Percentiles rank a stretch among this genome's conserved stretches.
phyloP scores from a whole-genome alignment of 2,797 vertebrate genomes.

The Anniella stebbinsi region DNA sequence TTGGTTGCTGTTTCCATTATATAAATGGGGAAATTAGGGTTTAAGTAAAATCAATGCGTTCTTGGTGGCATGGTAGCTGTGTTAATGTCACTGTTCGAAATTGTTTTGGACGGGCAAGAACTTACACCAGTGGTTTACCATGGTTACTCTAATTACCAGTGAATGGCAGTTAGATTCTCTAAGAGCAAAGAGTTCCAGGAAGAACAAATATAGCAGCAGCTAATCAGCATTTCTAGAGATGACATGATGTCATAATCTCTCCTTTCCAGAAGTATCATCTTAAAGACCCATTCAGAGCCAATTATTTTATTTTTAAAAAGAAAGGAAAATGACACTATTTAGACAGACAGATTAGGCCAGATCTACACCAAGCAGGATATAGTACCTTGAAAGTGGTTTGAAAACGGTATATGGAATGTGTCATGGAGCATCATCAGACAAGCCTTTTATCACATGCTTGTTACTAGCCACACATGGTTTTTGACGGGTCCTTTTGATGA shows the following conservation, averaged over 20 bases:
- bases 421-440: too few species aligned
- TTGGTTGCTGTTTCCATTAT: background rate
- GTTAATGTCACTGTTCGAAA: background rate
- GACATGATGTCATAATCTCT: background rate
- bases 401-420: too few species aligned
- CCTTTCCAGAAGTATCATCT: constrained; percentile 30
- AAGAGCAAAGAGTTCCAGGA: constrained; percentile 27
- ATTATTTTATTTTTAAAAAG: constrained; percentile 4
- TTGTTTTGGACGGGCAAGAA: constrained; percentile 1
- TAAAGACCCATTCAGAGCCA: background rate
- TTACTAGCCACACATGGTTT: too few species aligned
- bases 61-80: background rate
- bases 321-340: background rate
- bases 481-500: too few species aligned
- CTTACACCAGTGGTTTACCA: background rate
- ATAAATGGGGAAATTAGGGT: background rate
- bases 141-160: constrained; percentile 22
- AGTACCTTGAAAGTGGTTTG: too few species aligned
- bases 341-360: background rate
- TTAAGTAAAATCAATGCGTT: constrained; percentile 7
- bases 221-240: constrained; percentile 26
- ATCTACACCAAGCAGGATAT: too few species aligned
- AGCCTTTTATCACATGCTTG: too few species aligned
- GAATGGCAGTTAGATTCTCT: constrained; percentile 11
- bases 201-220: constrained; percentile 20